Evolutionary conservation across 2,888 invertebrate genomes (phyloP), one percentile per base, ranked within the genome.

Genomic region (Mamestra brassicae): DNA sequence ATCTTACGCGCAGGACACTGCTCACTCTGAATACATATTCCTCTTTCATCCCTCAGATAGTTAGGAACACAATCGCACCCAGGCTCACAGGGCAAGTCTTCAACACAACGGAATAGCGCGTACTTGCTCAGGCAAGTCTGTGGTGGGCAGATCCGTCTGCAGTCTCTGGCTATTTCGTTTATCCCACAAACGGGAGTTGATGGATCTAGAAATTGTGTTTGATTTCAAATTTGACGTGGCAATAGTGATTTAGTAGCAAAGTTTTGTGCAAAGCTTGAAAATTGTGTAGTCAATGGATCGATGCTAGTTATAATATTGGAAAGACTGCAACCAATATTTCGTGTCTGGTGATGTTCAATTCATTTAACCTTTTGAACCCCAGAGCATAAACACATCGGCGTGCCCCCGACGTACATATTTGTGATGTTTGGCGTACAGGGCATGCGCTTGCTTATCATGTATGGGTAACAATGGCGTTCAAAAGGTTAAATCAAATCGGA

Each of bases 61-160:
- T 88, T 90, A 0, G 84, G 57, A 3, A 88, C 81, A 74, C 93
- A 94, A 17, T 92, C 89, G 62, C 94, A 94, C 0, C 93, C 93
- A 55, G 84, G 78, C 68, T 88, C 84, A 72, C 92, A 92, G 1
- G 85, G 65, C 4, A 82, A 83, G 15, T 85, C 72, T 17, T 75
- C 81, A 4, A 60, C 38, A 69, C 89, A 89, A 0, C 10, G 65
- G 61, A 86, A 89, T 1, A 79, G 55, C 0, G 86, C 85, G 26
- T 84, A 86, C 61, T 88, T 84, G 77, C 90, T 87, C 0, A 80
- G 61, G 47, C 92, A 93, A 38, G 84, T 81, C 47, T 92, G 90
- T n/a, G 91, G 90, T 0, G 92, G 92, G 60, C 91, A 91, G 5
- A 73, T 68, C 7, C 72, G 83, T 73, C 74, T 85, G 68, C 90